phyloP scores from a whole-genome alignment of 2,113 vertebrate genomes.

The Vulpes vulpes region DNA sequence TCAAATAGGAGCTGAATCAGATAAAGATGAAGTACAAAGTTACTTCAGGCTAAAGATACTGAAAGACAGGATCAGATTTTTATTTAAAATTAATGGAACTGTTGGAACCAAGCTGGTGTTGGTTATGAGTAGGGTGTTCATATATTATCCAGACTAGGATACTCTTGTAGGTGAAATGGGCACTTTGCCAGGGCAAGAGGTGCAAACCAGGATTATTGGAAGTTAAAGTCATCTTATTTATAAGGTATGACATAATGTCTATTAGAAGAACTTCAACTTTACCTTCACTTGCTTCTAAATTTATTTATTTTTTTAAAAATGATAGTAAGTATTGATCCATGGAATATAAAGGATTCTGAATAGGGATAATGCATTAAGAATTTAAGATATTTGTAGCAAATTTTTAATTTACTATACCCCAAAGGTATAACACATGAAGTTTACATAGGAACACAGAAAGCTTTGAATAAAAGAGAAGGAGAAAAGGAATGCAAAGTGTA shows the following conservation, averaged over 20 bases:
- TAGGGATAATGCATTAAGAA: background rate
- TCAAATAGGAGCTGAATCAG: background rate
- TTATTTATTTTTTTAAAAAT: slow-evolving; percentile 7
- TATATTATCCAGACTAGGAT: background rate
- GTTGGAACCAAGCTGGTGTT: background rate
- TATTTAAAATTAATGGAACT: background rate
- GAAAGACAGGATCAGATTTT: background rate
- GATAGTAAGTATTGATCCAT: background rate
- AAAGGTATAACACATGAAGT: background rate
- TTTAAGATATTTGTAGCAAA: background rate
- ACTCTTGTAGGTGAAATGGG: background rate
- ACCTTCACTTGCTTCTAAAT: background rate
- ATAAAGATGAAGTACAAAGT: slow-evolving; percentile 8
- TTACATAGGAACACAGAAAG: background rate
- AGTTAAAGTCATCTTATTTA: background rate
- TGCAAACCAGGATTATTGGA: background rate
- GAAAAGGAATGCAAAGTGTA: background rate
- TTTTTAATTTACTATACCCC: background rate
- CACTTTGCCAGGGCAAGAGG: background rate
- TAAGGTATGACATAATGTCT: background rate
- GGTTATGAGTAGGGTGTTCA: background rate
- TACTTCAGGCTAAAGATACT: background rate
- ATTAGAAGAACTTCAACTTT: background rate
- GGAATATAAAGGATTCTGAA: background rate
- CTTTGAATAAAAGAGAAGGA: background rate